Conservation (phyloP, 2,113 vertebrate genomes). For the Todiramphus chloris region DNA sequence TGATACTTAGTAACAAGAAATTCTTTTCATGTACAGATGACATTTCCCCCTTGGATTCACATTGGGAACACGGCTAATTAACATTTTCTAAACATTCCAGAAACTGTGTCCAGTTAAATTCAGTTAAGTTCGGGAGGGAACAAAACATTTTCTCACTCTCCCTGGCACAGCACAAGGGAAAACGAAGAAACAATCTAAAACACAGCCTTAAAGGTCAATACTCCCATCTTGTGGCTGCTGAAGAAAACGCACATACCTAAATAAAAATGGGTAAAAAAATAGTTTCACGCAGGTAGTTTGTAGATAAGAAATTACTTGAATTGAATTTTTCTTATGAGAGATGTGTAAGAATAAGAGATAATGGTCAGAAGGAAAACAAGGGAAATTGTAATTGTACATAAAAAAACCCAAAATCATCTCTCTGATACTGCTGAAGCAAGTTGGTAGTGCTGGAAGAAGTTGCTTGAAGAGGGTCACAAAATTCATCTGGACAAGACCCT, state of each 20-base stretch:
- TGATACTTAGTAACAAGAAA: not conserved
- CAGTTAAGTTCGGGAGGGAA: not conserved
- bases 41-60: not conserved
- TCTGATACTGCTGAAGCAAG: not conserved
- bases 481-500: not conserved
- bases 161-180: not conserved
- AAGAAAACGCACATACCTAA: conserved; percentile 10
- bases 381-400: not conserved
- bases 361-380: not conserved
- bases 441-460: not conserved
- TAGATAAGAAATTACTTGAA: not conserved
- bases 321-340: not conserved
- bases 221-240: conserved; percentile 74
- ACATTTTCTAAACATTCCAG: not conserved
- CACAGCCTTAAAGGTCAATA: conserved; percentile 47
- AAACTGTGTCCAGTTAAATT: not conserved
- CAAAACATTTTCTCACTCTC: not conserved
- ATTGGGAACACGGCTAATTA: not conserved
- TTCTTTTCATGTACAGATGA: not conserved
- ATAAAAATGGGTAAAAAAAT: not conserved
- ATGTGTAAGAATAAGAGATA: not conserved
- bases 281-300: not conserved
- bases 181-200: not conserved
- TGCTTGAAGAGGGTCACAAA: not conserved
- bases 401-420: not conserved